These are phyloP conservation scores for Parnassius glacialis DNA, from an alignment of 2,888 invertebrate genomes.

Conservation along the genomic window DNA sequence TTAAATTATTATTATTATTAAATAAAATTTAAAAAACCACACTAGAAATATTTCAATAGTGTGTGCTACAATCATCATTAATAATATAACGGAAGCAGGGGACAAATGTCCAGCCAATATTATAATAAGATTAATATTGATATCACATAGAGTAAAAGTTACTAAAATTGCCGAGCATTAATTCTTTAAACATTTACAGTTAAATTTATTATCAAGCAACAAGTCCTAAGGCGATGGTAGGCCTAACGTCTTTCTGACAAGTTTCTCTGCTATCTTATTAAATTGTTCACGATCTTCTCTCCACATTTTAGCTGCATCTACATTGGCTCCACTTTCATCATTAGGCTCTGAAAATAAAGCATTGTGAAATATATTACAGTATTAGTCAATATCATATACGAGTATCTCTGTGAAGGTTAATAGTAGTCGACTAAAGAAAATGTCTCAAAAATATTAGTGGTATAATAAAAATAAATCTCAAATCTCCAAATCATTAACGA, in stretches of 20 bases:
- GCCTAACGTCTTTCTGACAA: slow-evolving; percentile 95
- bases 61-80: neutral
- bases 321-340: slow-evolving; percentile 99
- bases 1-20: neutral
- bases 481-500: too few relatives aligned
- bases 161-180: neutral
- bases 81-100: slow-evolving; percentile 6
- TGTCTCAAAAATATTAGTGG: too few relatives aligned
- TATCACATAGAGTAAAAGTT: slow-evolving; percentile 16
- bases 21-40: neutral
- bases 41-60: neutral
- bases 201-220: neutral
- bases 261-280: slow-evolving; percentile 93
- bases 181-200: neutral
- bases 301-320: slow-evolving; percentile 99
- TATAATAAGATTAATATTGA: slow-evolving; percentile 6
- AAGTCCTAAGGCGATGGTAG: slow-evolving; percentile 68
- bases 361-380: neutral
- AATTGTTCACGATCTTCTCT: slow-evolving; percentile 96
- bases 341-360: slow-evolving; percentile 89
- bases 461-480: too few relatives aligned
- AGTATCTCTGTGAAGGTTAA: too few relatives aligned
- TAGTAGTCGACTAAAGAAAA: too few relatives aligned
- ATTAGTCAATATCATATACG: too few relatives aligned
- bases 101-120: neutral